Evolutionary conservation across 2,888 invertebrate genomes (phyloP), one percentile per base, ranked within the genome.

Genomic region (Lymantria dispar): DNA sequence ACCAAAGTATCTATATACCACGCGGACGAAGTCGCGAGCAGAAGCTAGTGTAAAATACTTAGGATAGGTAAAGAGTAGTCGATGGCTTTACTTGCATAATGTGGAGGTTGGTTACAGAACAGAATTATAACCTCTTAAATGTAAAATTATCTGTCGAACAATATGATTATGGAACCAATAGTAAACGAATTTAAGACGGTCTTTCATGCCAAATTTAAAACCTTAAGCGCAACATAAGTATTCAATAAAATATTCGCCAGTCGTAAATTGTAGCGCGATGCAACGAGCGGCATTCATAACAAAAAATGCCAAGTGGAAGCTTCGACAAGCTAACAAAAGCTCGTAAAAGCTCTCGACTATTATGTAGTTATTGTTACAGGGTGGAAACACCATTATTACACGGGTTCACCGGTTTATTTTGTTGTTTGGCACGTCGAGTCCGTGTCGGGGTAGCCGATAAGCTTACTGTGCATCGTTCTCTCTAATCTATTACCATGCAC

Each of bases 311-410:
- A 77, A 85, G 87, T 88, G 83, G 89, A 77, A 87, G 87, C 88
- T 84, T 85, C 84, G 85, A 87, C 87, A 80, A 83, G 85, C 85
- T 85, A 76, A 89, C 89, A 91, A 91, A 91, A 91, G 91, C 88
- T 91, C 90, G 86, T 90, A 90, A 90, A 91, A 87, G 85, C 88
- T 81, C 88, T 90, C 82, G 75, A 88, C 89, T 91, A 90, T 90
- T 90, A 89, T 87, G 90, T 88, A 88, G 88, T 90, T 91, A 89
- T 89, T 90, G 89, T 90, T 90, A 90, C 88, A 76, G 87, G 80
- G 88, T 91, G 89, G 87, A 89, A 91, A 89, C 88, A 90, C 91
- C 87, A 88, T 89, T 89, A 91, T 91, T 88, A 91, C 85, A 80
- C 78, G 76, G 75, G 76, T 77, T 80, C 58, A 78, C 76, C 72